These are phyloP conservation scores for Sebastes iracundus DNA, from an alignment of 2,797 vertebrate species.

Conservation along the genomic window DNA sequence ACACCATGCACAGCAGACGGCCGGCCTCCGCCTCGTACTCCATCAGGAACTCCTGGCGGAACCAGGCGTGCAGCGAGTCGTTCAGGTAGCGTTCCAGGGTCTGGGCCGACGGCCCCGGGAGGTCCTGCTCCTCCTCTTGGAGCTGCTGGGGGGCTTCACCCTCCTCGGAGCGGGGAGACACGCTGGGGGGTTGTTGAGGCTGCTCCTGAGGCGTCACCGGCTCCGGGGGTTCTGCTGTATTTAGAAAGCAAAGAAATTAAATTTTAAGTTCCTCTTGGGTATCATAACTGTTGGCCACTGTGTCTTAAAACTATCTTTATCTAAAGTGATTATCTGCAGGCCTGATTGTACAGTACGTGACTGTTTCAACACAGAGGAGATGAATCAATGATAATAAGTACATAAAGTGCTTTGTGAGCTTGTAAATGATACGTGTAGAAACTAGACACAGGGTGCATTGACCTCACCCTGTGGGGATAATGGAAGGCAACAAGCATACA, in stretches of 20 bases:
- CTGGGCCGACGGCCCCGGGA: constrained; percentile 64
- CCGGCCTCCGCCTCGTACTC: constrained; percentile 90
- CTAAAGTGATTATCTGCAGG: neutral
- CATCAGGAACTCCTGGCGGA: constrained; percentile 93
- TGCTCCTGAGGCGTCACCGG: constrained; percentile 51
- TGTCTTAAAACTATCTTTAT: neutral
- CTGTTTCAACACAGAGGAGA: neutral
- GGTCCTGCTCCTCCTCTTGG: constrained; percentile 57
- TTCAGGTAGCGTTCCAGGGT: constrained; percentile 91
- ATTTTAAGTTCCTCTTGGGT: neutral
- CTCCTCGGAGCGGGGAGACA: constrained; percentile 46
- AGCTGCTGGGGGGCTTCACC: constrained; percentile 28
- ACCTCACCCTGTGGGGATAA: neutral
- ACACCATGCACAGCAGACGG: constrained; percentile 91
- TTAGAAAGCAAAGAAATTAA: neutral
- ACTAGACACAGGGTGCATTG: neutral
- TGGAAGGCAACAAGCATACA: neutral
- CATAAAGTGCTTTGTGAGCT: neutral
- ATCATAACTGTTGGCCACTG: neutral
- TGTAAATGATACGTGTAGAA: neutral
- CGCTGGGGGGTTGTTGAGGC: constrained; percentile 14
- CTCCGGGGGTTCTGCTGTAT: constrained; percentile 53
- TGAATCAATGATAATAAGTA: neutral
- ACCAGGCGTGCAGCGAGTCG: constrained; percentile 92
- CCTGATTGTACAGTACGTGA: neutral